Evolutionary conservation across 2,797 vertebrate species (phyloP).

Genomic region (Synanceia verrucosa): DNA sequence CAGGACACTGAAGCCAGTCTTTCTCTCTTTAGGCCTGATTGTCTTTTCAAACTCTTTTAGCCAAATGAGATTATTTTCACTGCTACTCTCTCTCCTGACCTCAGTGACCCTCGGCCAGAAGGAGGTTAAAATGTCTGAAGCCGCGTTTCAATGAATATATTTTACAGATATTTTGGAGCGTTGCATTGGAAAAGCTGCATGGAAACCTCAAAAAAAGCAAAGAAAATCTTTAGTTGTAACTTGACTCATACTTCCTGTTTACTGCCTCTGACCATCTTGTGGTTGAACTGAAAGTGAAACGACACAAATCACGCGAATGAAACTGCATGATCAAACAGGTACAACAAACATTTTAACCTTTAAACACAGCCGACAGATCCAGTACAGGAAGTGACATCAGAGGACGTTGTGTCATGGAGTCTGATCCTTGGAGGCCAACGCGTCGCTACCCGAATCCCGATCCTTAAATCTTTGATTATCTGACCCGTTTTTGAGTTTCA

Average conservation of each 20-base stretch:
- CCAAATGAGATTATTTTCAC: background rate
- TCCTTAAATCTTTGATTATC: slow-evolving; percentile 67
- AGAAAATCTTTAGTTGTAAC: no score
- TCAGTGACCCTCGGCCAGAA: background rate
- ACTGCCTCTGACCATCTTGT: background rate
- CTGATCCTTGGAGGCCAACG: slow-evolving; percentile 35
- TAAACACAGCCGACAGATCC: background rate
- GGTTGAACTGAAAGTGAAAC: background rate
- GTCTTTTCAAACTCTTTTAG: no score
- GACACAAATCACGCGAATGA: background rate
- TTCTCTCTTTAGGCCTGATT: no score
- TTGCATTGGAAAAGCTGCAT: no score
- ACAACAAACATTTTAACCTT: background rate
- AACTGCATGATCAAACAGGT: background rate
- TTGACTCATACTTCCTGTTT: background rate
- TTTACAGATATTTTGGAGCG: no score
- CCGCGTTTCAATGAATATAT: no score
- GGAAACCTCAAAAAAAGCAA: no score
- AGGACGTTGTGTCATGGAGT: slow-evolving; percentile 6
- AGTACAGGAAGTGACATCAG: slow-evolving; percentile 59
- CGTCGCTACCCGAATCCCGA: slow-evolving; percentile 70
- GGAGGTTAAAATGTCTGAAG: background rate
- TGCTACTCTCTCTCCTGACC: background rate
- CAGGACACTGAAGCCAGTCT: no score
- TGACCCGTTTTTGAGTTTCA: slow-evolving; percentile 78